Conservation (phyloP, 2,113 vertebrate genomes). For the Pelecanus crispus region DNA sequence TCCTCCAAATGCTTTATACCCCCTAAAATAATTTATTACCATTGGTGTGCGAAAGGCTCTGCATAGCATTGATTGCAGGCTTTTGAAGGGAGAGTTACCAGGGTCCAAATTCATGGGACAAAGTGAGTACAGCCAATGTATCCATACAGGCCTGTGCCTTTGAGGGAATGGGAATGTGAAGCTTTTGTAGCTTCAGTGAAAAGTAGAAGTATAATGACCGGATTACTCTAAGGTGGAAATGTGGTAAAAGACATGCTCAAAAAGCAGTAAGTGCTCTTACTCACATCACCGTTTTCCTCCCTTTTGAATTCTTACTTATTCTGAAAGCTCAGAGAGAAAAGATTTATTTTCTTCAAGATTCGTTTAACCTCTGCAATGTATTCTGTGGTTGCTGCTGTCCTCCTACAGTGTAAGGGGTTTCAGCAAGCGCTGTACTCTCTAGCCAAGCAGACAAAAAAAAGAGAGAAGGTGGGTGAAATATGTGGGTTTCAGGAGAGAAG, state of each 20-base stretch:
- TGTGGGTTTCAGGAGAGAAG: background rate
- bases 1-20: background rate
- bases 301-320: background rate
- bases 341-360: background rate
- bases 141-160: background rate
- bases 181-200: background rate
- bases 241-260: background rate
- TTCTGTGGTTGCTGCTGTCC: background rate
- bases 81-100: background rate
- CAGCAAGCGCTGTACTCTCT: background rate
- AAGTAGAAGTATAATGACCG: background rate
- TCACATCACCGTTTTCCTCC: background rate
- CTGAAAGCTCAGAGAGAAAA: background rate
- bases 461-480: background rate
- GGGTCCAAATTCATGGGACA: background rate
- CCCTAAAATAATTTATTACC: background rate
- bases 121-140: background rate
- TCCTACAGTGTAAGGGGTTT: background rate
- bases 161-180: background rate
- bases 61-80: background rate
- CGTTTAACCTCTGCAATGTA: background rate
- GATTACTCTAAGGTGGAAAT: background rate
- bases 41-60: background rate
- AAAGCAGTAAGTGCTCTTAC: background rate
- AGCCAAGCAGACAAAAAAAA: background rate